Conservation (phyloP, 2,797 vertebrate genomes). For the Harpagifer antarcticus region DNA sequence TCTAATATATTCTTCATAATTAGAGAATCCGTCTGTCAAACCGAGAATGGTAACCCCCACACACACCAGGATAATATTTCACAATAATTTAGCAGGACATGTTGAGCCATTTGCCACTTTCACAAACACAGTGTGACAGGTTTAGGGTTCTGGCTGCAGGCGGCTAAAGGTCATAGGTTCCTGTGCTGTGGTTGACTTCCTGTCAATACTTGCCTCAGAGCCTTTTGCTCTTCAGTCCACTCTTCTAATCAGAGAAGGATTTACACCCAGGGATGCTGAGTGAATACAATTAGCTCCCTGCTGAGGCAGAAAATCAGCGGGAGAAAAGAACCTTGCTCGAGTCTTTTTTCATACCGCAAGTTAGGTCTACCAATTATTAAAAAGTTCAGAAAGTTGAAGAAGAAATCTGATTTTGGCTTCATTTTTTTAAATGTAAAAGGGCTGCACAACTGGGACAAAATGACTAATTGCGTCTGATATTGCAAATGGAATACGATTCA, state of each 20-base stretch:
- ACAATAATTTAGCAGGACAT: not conserved
- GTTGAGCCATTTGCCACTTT: not conserved
- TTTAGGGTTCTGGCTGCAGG: constrained; percentile 9
- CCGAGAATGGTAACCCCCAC: too few relatives aligned
- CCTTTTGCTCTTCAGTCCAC: constrained; percentile 39
- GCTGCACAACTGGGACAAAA: too few relatives aligned
- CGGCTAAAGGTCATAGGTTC: constrained; percentile 13
- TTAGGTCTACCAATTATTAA: constrained; percentile 20
- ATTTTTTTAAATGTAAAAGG: too few relatives aligned
- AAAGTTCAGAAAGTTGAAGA: not conserved
- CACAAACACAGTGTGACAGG: constrained; percentile 1
- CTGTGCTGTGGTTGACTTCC: constrained; percentile 5
- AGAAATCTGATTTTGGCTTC: not conserved
- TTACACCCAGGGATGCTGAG: constrained; percentile 50
- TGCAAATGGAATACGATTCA: too few relatives aligned
- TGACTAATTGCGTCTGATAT: too few relatives aligned
- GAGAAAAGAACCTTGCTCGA: constrained; percentile 14
- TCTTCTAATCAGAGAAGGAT: constrained; percentile 54
- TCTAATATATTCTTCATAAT: not conserved
- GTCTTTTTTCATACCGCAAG: constrained; percentile 18
- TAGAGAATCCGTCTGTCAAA: not conserved
- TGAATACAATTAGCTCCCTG: constrained; percentile 68
- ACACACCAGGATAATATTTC: not conserved
- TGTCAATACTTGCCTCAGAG: constrained; percentile 28
- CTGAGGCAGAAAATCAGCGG: constrained; percentile 37